These are phyloP conservation scores for Apteryx mantelli DNA, from an alignment of 2,113 vertebrate genomes.

Conservation along the genomic window DNA sequence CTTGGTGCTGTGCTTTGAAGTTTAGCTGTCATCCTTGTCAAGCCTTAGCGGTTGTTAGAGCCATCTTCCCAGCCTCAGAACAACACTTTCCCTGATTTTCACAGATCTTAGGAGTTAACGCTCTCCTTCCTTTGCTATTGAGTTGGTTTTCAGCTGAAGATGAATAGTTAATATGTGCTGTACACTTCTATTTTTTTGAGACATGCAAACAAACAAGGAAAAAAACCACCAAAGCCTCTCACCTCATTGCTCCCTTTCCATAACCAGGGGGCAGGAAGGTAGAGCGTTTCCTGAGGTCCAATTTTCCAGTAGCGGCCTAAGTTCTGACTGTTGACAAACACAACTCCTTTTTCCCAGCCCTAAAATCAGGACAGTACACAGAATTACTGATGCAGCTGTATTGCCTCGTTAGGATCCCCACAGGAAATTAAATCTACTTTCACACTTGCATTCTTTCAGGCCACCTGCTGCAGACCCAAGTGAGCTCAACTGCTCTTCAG, in stretches of 20 bases:
- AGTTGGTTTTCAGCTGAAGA: neutral
- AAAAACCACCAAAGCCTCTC: neutral
- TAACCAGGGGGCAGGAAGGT: constrained; percentile 89
- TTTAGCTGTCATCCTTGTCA: neutral
- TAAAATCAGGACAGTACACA: constrained; percentile 30
- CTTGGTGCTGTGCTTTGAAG: neutral
- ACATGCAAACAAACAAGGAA: neutral
- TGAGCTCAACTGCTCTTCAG: neutral
- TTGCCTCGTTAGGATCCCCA: neutral
- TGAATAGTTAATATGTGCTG: neutral
- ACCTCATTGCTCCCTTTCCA: constrained; percentile 89
- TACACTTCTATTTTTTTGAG: neutral
- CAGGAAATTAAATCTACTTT: neutral
- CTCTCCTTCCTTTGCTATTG: neutral
- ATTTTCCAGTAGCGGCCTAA: constrained; percentile 95
- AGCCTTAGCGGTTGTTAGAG: neutral
- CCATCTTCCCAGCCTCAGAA: neutral
- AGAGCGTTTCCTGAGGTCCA: constrained; percentile 92
- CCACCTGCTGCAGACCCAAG: neutral
- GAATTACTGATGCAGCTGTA: neutral
- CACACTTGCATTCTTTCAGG: neutral
- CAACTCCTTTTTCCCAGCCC: constrained; percentile 95
- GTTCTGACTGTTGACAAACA: constrained; percentile 91
- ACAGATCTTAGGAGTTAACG: neutral
- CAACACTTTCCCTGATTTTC: neutral